A percentile compares a stretch with the other conserved stretches of the same genome.
Conservation (phyloP, 2,797 vertebrate species). For the Schizopygopsis malacanthus region DNA sequence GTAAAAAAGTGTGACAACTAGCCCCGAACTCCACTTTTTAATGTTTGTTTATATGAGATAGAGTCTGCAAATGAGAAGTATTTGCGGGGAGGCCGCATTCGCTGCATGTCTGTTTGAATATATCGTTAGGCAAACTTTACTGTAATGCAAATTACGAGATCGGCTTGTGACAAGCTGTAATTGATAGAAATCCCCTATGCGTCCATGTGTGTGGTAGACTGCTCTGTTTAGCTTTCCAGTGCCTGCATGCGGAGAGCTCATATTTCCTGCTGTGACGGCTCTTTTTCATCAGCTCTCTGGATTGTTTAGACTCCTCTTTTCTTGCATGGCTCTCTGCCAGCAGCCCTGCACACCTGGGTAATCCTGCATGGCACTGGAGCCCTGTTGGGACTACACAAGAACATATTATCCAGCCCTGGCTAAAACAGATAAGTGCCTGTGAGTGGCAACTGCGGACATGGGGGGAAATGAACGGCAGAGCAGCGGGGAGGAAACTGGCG, state of each 20-base stretch:
- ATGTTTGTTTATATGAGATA: constrained; percentile 9
- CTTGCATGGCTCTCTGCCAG: constrained; percentile 48
- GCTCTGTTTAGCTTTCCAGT: constrained; percentile 23
- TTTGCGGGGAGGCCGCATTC: background rate
- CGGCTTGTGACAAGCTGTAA: constrained; percentile 24
- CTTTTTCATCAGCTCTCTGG: constrained; percentile 38
- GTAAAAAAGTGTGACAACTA: constrained; percentile 15
- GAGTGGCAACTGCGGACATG: constrained; percentile 42
- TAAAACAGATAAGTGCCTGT: constrained; percentile 53
- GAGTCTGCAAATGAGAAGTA: constrained; percentile 2
- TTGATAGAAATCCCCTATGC: constrained; percentile 30
- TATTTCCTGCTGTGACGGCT: constrained; percentile 31
- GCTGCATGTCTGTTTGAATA: constrained; percentile 5
- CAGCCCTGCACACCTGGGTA: constrained; percentile 36
- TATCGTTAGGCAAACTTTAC: background rate
- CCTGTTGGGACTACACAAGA: constrained; percentile 41
- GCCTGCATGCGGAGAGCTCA: constrained; percentile 45
- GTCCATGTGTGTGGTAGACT: constrained; percentile 24
- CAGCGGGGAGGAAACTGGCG: constrained; percentile 35
- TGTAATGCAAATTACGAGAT: constrained; percentile 37
- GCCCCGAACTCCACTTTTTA: background rate
- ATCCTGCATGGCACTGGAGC: constrained; percentile 34
- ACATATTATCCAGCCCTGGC: constrained; percentile 52
- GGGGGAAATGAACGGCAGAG: constrained; percentile 44
- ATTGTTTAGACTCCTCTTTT: constrained; percentile 49